Conservation (phyloP, 2,888 invertebrate species). For the Patella caerulea region DNA sequence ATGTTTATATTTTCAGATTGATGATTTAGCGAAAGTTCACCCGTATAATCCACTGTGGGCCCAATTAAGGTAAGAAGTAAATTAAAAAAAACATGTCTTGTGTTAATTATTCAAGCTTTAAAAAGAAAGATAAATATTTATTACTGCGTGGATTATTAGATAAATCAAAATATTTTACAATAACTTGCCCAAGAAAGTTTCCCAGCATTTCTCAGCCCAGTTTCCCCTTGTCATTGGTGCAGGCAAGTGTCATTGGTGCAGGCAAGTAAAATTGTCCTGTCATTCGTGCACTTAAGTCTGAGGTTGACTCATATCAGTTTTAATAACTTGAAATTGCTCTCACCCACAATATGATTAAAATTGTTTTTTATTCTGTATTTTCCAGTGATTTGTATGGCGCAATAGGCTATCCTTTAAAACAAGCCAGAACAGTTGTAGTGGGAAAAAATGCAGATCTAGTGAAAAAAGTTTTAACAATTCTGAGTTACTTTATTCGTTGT, state of each 20-base stretch:
- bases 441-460: constrained; percentile 78
- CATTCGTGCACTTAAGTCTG: no score
- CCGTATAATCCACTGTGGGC: constrained; percentile 93
- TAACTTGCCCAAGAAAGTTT: no score
- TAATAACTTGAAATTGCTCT: no score
- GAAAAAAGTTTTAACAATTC: constrained; percentile 81
- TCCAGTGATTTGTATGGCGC: constrained; percentile 85
- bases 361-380: constrained; percentile 24
- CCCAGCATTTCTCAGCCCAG: no score
- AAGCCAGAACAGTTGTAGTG: constrained; percentile 84
- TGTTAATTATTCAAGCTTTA: no score
- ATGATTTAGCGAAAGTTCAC: constrained; percentile 75
- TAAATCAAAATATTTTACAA: no score
- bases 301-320: no score
- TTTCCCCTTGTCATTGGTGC: no score
- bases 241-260: no score
- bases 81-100: no score
- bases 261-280: no score
- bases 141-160: background rate
- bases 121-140: background rate
- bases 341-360: constrained; percentile 20
- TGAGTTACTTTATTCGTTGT: constrained; percentile 91
- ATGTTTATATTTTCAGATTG: constrained; percentile 69
- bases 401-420: constrained; percentile 83
- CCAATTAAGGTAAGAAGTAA: constrained; percentile 78